Conservation (phyloP, 2,113 vertebrate species). For the Onychorhynchus coronatus region DNA sequence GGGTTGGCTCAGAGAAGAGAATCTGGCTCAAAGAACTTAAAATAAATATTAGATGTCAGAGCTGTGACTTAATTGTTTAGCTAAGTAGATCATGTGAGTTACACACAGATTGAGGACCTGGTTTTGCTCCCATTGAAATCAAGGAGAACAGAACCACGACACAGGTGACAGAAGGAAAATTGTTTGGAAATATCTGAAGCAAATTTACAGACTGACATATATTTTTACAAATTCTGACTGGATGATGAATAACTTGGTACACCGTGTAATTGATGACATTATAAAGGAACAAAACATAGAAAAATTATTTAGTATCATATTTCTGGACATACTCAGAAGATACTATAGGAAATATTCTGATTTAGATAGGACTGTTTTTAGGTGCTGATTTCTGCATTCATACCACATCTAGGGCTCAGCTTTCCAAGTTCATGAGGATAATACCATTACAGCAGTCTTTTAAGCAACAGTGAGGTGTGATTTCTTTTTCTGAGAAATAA, state of each 20-base stretch:
- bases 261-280: not conserved
- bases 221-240: not conserved
- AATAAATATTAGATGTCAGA: slow-evolving; percentile 68
- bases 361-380: not conserved
- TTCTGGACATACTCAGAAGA: not conserved
- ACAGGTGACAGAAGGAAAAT: not conserved
- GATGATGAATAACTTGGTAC: not conserved
- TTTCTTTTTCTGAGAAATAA: not conserved
- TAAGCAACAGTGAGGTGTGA: not conserved
- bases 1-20: slow-evolving; percentile 1
- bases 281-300: not conserved
- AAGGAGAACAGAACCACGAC: slow-evolving; percentile 4
- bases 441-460: not conserved
- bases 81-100: slow-evolving; percentile 64
- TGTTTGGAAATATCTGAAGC: not conserved
- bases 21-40: slow-evolving; percentile 61
- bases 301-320: not conserved
- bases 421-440: not conserved
- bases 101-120: slow-evolving; percentile 50
- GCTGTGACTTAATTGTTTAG: slow-evolving; percentile 71
- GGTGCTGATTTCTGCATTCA: not conserved
- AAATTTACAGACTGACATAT: not conserved
- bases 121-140: slow-evolving; percentile 30
- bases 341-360: not conserved
- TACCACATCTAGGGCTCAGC: not conserved